Base-by-base conservation (phyloP, 2,797 vertebrate genomes). In the Gobio occitaniae region DNA sequence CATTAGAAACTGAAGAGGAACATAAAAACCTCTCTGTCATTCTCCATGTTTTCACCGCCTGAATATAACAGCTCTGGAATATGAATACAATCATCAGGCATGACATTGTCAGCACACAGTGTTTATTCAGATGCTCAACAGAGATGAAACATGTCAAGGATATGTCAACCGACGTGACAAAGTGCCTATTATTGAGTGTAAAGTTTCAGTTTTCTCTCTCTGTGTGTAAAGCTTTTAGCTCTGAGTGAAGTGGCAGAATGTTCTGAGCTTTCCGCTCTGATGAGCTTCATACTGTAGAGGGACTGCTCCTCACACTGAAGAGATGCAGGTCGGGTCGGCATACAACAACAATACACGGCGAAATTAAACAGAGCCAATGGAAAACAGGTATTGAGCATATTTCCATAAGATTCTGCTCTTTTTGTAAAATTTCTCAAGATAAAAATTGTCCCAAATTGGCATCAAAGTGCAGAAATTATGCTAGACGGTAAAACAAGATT, bases 71-170 rank as follows among this genome's bases (percentile, higher is more conserved):
- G 15, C 48, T 68, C 48, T 66, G 61, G 50, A 77, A 68, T 32
- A 83, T 56, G 59, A 83, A 68, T 36, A 66, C 52, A 79, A 84
- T 84, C 77, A 77, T 66, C 72, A 68, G 25, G 8, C 36, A 6
- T 44, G 76, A 78, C 75, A 71, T 17, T 78, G 69, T 80, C 52
- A 61, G 78, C 74, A 69, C 74, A 84, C 61, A 78, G 69, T 69
- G 48, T 84, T 84, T 47, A 78, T 77, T 84, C 63, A 68, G 74
- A 77, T 69, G 81, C 81, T 83, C 71, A 66, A 83, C 32, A 41
- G 61, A 76, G 32, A 83, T 83, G 59, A 83, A 75, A 76, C 59
- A 41, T 76, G 81, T 76, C 81, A 83, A 76, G 59, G 47, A 83
- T 75, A 7, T 77, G 61, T 36, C 82, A 84, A 68, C n/a, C 11